Percentiles rank a stretch among this genome's conserved stretches.
phyloP scores from a whole-genome alignment of 1,140 invertebrate genomes.

The Tetragonula clypearis region DNA sequence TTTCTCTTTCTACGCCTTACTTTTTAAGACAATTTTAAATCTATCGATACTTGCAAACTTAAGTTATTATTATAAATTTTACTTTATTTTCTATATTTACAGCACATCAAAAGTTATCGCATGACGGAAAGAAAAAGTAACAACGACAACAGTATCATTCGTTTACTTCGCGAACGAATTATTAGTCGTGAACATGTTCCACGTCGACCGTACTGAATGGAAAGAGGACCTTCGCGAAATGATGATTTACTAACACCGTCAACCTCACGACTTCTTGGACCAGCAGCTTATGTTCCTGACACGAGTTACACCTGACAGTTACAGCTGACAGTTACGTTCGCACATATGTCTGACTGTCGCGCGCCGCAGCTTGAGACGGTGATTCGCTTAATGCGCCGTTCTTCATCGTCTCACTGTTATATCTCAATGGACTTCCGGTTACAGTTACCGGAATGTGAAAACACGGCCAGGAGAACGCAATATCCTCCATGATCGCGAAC shows the following conservation, averaged over 20 bases:
- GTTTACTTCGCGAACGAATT: not conserved
- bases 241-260: slow-evolving; percentile 30
- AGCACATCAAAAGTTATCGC: too few species aligned
- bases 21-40: too few species aligned
- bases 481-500: not conserved
- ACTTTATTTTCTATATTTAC: too few species aligned
- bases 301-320: slow-evolving; percentile 10
- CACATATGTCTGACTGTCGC: slow-evolving; percentile 25
- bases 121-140: too few species aligned
- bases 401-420: slow-evolving; percentile 31
- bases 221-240: not conserved
- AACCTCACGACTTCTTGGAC: slow-evolving; percentile 31
- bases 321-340: slow-evolving; percentile 44
- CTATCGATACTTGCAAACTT: too few species aligned
- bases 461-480: not conserved
- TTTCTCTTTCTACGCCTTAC: too few species aligned
- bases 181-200: not conserved
- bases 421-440: not conserved
- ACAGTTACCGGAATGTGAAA: not conserved
- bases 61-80: too few species aligned
- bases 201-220: too few species aligned
- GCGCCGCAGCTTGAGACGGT: slow-evolving; percentile 30
- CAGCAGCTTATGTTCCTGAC: slow-evolving; percentile 29
- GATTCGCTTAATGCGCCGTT: slow-evolving; percentile 34
- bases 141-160: not conserved